phyloP scores from a whole-genome alignment of 2,113 vertebrate species.

The Indri indri region DNA sequence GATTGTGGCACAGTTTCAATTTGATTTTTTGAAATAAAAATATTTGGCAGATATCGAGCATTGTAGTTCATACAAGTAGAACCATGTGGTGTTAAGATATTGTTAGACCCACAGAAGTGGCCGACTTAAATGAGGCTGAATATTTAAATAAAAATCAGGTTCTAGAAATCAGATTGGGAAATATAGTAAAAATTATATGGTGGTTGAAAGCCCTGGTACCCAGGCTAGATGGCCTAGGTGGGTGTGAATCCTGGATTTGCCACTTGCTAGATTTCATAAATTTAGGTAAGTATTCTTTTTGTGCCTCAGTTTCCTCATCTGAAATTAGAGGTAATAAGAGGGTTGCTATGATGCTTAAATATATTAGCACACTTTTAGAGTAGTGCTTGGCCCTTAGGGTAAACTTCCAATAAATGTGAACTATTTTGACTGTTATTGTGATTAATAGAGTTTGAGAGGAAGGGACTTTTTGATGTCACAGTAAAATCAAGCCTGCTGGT shows the following conservation, averaged over 20 bases:
- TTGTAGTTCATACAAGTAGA: not conserved
- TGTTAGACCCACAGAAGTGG: not conserved
- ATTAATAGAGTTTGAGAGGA: not conserved
- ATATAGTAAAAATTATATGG: not conserved
- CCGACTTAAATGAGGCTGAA: not conserved
- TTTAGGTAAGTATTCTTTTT: not conserved
- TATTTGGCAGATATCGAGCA: not conserved
- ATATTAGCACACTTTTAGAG: not conserved
- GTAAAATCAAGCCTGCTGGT: not conserved
- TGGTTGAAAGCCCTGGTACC: not conserved
- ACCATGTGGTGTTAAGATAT: not conserved
- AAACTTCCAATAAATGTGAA: not conserved
- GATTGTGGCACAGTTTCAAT: not conserved
- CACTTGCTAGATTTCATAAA: not conserved
- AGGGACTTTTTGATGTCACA: not conserved
- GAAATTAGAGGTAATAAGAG: not conserved
- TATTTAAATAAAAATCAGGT: not conserved
- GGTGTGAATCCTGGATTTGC: not conserved
- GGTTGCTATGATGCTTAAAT: not conserved
- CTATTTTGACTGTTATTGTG: not conserved
- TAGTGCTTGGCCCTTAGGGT: not conserved
- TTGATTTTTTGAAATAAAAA: not conserved
- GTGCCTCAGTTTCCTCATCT: not conserved
- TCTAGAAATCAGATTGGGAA: not conserved
- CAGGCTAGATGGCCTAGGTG: rapidly evolving